A percentile compares a stretch with the other conserved stretches of the same genome.
phyloP scores from a whole-genome alignment of 1,140 invertebrate species.

The Drosophila dunni region DNA sequence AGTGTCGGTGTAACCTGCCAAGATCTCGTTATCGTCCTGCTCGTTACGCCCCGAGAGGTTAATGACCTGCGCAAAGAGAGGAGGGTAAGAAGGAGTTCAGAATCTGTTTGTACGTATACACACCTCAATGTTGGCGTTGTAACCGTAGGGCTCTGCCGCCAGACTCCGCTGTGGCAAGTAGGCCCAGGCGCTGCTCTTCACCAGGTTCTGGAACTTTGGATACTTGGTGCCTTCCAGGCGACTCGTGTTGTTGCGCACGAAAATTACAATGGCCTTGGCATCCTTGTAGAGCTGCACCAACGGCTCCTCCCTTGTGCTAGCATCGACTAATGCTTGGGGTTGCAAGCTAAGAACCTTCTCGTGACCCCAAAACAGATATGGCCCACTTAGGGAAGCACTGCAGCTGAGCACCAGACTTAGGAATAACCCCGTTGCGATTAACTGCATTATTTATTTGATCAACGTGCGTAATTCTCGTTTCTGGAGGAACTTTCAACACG shows the following conservation, averaged over 20 bases:
- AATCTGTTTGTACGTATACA: constrained; percentile 39
- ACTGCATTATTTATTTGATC: constrained; percentile 52
- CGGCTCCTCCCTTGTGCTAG: constrained; percentile 84
- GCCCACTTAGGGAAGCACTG: constrained; percentile 83
- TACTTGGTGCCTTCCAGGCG: constrained; percentile 73
- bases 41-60: constrained; percentile 86
- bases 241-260: constrained; percentile 73
- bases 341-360: constrained; percentile 84
- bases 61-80: constrained; percentile 84
- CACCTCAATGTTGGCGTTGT: constrained; percentile 84
- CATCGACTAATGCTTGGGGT: constrained; percentile 85
- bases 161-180: constrained; percentile 86
- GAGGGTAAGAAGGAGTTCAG: too few species aligned
- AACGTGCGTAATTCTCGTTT: constrained; percentile 3
- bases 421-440: constrained; percentile 46
- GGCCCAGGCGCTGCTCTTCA: constrained; percentile 84
- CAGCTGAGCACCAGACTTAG: constrained; percentile 55
- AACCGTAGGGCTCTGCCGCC: constrained; percentile 86
- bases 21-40: constrained; percentile 86
- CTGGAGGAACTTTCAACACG: constrained; percentile 15
- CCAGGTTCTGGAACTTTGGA: constrained; percentile 74
- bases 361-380: constrained; percentile 86
- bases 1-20: constrained; percentile 86
- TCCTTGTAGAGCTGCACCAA: constrained; percentile 84
- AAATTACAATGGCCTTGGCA: constrained; percentile 77